Base-by-base conservation (phyloP, 1,140 invertebrate species). In the Cotesia vestalis region DNA sequence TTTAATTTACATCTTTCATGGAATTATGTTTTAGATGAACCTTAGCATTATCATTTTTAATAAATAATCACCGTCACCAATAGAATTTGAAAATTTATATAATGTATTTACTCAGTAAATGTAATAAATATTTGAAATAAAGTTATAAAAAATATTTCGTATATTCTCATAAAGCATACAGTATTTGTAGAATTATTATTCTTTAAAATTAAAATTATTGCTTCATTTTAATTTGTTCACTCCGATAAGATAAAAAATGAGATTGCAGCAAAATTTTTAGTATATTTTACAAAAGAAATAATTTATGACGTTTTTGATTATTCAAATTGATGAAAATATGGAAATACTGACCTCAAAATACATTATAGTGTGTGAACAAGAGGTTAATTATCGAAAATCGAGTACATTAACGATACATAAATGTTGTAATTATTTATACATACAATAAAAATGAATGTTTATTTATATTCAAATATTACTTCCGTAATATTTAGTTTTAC, bases 41-140 rank as follows among this genome's bases (percentile, higher is more conserved):
- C 40, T 55, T 27, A 27, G 51, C 55, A 51, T 55, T 51, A 67
- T 51, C 40, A 55, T 53, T 67, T 53, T 34, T 6, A 46, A 46
- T 46, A 8, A 46, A 6, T 9, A 11, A 46, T 46, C 11, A 2
- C 11, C 6, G 40, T 11, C 6, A 46, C 6, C 40, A 46, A 46
- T 46, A 46, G 40, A 46, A 46, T 46, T 46, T 46, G 2, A 46
- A 46, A 46, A 46, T 46, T 3, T 6, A 9, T 6, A 46, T 46
- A 46, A 46, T 8, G 11, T 46, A 9, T 8, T 6, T 46, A 57
- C 27, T 2, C 27, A 27, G 2, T 27, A 27, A 27, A 27, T 27
- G 27, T 57, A 1, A 57, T 14, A 57, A 57, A 57, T 14, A 14
- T 57, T 57, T 5, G 0, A 14, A 57, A 57, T 27, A 27, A 27